Evolutionary conservation across 1,140 invertebrate species (phyloP).

Genomic region (Tribolium madens): DNA sequence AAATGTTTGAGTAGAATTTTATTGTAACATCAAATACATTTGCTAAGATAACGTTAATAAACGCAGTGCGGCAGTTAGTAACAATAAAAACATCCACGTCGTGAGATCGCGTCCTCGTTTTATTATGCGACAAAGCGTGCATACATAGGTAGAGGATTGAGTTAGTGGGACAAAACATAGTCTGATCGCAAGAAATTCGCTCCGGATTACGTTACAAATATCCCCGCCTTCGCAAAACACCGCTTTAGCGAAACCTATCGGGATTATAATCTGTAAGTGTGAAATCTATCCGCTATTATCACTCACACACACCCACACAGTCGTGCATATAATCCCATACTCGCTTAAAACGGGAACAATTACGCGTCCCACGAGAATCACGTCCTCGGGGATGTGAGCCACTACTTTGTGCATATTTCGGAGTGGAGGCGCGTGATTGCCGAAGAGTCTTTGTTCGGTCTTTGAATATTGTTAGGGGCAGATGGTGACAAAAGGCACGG

Average conservation of each 20-base stretch:
- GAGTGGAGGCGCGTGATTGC: constrained; percentile 10
- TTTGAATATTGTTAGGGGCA: constrained; percentile 33
- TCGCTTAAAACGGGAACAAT: constrained; percentile 16
- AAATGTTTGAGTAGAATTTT: constrained; percentile 21
- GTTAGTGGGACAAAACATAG: constrained; percentile 30
- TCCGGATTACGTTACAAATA: constrained; percentile 40
- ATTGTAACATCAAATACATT: constrained; percentile 31
- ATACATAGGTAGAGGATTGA: constrained; percentile 36
- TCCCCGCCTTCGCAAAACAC: constrained; percentile 16
- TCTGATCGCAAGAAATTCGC: constrained; percentile 28
- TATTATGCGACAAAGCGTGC: constrained; percentile 39
- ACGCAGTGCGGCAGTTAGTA: constrained; percentile 40
- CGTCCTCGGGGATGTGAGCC: constrained; percentile 5
- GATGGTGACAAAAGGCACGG: constrained; percentile 15
- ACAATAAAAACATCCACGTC: constrained; percentile 41
- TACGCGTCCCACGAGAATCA: constrained; percentile 1
- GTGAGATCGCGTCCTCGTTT: constrained; percentile 40
- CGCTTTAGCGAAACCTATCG: constrained; percentile 12
- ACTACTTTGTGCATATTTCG: constrained; percentile 28
- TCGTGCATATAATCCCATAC: neutral
- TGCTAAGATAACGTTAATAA: constrained; percentile 36
- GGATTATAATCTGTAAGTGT: constrained; percentile 44
- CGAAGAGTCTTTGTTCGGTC: constrained; percentile 31
- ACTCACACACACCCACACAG: constrained; percentile 3
- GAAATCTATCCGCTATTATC: constrained; percentile 39